Evolutionary conservation across 2,797 vertebrate genomes (phyloP).

Genomic region (Geotrypetes seraphini): DNA sequence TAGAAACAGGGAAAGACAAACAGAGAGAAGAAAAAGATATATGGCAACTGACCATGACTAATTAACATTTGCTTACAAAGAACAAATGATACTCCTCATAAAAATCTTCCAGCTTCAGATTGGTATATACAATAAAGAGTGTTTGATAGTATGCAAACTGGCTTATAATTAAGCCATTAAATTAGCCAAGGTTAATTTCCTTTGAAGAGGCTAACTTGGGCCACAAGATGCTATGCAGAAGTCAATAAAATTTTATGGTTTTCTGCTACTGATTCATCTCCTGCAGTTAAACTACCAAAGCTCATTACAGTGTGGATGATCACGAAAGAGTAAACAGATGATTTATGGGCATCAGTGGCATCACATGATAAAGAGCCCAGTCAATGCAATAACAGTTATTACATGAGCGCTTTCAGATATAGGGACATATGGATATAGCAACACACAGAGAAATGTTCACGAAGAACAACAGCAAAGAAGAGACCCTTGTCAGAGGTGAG

Average conservation of each 20-base stretch:
- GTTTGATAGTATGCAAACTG: slow-evolving; percentile 25
- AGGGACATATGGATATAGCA: too few relatives aligned
- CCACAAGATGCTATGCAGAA: slow-evolving; percentile 35
- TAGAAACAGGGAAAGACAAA: too few relatives aligned
- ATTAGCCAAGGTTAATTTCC: slow-evolving; percentile 50
- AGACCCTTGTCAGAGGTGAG: too few relatives aligned
- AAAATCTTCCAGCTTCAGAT: too few relatives aligned
- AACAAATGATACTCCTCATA: slow-evolving; percentile 12
- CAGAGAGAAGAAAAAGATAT: too few relatives aligned
- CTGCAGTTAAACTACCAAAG: slow-evolving; percentile 45
- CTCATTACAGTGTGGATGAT: slow-evolving; percentile 33
- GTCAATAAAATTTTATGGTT: slow-evolving; percentile 59
- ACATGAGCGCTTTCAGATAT: too few relatives aligned
- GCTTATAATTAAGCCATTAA: slow-evolving; percentile 55
- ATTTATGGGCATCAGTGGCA: too few relatives aligned
- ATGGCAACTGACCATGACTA: slow-evolving; percentile 7
- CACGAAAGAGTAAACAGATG: slow-evolving; percentile 5
- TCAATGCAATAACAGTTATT: too few relatives aligned
- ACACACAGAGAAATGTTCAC: too few relatives aligned
- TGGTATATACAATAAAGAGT: slow-evolving; percentile 4
- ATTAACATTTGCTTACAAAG: slow-evolving; percentile 4
- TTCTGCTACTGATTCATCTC: slow-evolving; percentile 38
- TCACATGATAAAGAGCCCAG: too few relatives aligned
- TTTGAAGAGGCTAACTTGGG: slow-evolving; percentile 49
- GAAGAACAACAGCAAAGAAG: too few relatives aligned